phyloP scores from a whole-genome alignment of 2,113 vertebrate genomes.

The Trogon surrucura region DNA sequence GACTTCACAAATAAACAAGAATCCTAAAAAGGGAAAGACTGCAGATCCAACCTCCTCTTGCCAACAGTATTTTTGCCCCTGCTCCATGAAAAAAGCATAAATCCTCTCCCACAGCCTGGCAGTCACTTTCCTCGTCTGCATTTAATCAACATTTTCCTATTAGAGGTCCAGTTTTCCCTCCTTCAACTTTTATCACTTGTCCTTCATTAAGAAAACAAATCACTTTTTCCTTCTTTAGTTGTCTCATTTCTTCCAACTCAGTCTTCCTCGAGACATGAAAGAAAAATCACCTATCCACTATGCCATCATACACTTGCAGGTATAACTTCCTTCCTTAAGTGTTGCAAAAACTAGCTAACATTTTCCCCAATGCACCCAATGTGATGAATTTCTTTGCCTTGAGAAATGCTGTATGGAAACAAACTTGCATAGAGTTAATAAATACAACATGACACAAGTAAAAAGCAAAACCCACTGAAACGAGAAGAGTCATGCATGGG shows the following conservation, averaged over 20 bases:
- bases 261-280: background rate
- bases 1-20: constrained; percentile 3
- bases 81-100: background rate
- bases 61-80: constrained; percentile 16
- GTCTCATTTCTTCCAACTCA: background rate
- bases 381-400: background rate
- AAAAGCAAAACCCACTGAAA: background rate
- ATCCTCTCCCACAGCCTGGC: constrained; percentile 17
- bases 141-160: constrained; percentile 54
- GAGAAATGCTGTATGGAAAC: background rate
- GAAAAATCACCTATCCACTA: background rate
- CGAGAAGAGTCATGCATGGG: background rate
- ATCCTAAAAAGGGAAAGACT: background rate
- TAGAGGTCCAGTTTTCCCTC: background rate
- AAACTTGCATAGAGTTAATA: background rate
- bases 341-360: background rate
- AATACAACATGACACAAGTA: background rate
- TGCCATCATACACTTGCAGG: background rate
- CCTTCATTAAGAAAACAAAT: constrained; percentile 23
- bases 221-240: background rate
- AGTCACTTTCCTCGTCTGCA: constrained; percentile 6
- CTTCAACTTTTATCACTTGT: constrained; percentile 19
- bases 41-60: background rate
- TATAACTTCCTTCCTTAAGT: background rate
- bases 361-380: background rate